phyloP scores from a whole-genome alignment of 2,113 vertebrate genomes.

The Sigmodon hispidus region DNA sequence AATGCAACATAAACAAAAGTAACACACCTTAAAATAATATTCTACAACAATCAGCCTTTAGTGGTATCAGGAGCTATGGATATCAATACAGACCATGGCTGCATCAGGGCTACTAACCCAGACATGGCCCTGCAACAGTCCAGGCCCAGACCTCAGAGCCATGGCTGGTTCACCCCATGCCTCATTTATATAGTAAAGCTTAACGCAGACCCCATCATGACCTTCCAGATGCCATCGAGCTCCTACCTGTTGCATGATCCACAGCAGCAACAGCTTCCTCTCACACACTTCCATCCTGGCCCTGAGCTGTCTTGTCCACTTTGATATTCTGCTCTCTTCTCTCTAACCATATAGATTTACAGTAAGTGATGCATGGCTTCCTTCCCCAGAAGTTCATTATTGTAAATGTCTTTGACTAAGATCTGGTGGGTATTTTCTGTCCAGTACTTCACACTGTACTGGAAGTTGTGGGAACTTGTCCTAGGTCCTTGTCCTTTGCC shows the following conservation, averaged over 20 bases:
- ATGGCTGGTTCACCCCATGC: background rate
- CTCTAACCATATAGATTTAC: background rate
- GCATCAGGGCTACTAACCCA: background rate
- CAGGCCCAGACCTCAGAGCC: background rate
- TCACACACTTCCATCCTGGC: background rate
- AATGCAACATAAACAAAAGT: no score
- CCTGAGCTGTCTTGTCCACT: background rate
- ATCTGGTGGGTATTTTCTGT: background rate
- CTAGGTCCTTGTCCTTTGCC: background rate
- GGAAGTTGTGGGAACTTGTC: background rate
- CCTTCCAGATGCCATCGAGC: background rate
- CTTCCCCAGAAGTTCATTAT: background rate
- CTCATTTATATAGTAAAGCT: background rate
- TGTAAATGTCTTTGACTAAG: background rate
- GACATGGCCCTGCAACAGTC: background rate
- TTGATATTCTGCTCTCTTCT: background rate
- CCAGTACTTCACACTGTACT: background rate
- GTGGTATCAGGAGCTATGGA: background rate
- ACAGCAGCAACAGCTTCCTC: background rate
- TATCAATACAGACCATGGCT: background rate
- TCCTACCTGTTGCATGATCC: background rate
- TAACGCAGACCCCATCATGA: background rate
- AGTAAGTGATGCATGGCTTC: background rate
- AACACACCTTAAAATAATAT: no score
- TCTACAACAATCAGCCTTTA: no score